Conservation (phyloP, 2,888 invertebrate genomes). For the Timandra comae region DNA sequence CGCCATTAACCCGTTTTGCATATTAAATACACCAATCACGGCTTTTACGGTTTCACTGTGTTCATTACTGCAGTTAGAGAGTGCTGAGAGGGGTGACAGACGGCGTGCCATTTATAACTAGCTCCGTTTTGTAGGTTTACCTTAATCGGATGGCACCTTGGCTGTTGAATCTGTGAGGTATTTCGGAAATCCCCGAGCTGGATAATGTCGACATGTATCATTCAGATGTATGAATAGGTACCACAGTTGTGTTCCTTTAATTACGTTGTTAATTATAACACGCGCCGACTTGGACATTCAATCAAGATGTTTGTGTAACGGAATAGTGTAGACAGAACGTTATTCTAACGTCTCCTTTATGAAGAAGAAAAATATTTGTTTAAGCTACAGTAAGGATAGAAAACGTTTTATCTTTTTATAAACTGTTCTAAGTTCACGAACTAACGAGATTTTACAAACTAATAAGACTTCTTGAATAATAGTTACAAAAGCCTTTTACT, state of each 20-base stretch:
- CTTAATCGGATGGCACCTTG: slow-evolving; percentile 18
- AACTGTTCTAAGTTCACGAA: too few relatives aligned
- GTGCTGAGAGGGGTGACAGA: slow-evolving; percentile 23
- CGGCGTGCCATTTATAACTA: slow-evolving; percentile 48
- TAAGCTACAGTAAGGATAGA: too few relatives aligned
- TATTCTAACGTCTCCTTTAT: too few relatives aligned
- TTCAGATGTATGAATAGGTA: background rate
- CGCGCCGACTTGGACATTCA: background rate
- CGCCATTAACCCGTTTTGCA: slow-evolving; percentile 33
- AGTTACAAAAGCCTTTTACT: too few relatives aligned
- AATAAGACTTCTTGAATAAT: too few relatives aligned
- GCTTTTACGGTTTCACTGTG: slow-evolving; percentile 28
- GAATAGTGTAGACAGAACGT: too few relatives aligned
- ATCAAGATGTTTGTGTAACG: background rate
- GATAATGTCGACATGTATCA: too few relatives aligned
- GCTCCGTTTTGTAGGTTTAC: slow-evolving; percentile 21
- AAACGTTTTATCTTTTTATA: too few relatives aligned
- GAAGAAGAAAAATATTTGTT: too few relatives aligned
- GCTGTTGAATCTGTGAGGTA: slow-evolving; percentile 8
- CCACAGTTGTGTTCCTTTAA: background rate
- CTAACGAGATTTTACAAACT: too few relatives aligned
- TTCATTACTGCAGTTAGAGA: slow-evolving; percentile 43
- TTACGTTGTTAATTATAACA: background rate
- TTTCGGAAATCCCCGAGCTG: background rate
- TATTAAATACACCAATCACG: slow-evolving; percentile 54